Percentiles rank a stretch among this genome's conserved stretches.
phyloP scores from a whole-genome alignment of 2,888 invertebrate genomes.

The Thecocarcelia acutangulata region DNA sequence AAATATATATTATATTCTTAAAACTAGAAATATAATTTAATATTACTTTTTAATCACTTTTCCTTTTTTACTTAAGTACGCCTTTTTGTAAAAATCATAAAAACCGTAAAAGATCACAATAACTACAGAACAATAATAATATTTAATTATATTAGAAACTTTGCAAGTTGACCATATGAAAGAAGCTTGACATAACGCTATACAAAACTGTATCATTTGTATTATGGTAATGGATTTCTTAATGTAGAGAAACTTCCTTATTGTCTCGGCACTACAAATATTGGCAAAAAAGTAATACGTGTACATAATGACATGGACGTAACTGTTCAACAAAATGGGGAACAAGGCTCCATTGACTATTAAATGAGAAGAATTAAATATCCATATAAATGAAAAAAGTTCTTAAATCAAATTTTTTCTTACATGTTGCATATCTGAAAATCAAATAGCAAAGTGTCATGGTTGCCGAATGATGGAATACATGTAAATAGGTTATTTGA shows the following conservation, averaged over 20 bases:
- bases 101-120: slow-evolving; percentile 87
- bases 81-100: slow-evolving; percentile 80
- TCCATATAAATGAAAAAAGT: background rate
- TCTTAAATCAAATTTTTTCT: slow-evolving; percentile 67
- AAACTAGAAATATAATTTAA: background rate
- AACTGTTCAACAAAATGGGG: slow-evolving; percentile 85
- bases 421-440: slow-evolving; percentile 86
- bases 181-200: slow-evolving; percentile 84
- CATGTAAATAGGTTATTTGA: slow-evolving; percentile 87
- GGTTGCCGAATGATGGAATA: slow-evolving; percentile 88
- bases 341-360: slow-evolving; percentile 87
- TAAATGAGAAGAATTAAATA: no score
- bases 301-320: slow-evolving; percentile 90
- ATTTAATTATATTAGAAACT: slow-evolving; percentile 82
- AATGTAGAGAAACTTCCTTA: slow-evolving; percentile 83
- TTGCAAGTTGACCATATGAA: slow-evolving; percentile 82
- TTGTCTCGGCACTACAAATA: slow-evolving; percentile 83
- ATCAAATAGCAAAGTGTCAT: slow-evolving; percentile 84
- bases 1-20: background rate
- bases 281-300: slow-evolving; percentile 87
- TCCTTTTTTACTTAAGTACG: background rate
- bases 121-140: slow-evolving; percentile 85
- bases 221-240: slow-evolving; percentile 85
- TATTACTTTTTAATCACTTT: no score
- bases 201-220: slow-evolving; percentile 88